Evolutionary conservation across 2,888 invertebrate species (phyloP).

Genomic region (Polydrusus pterygomalis): DNA sequence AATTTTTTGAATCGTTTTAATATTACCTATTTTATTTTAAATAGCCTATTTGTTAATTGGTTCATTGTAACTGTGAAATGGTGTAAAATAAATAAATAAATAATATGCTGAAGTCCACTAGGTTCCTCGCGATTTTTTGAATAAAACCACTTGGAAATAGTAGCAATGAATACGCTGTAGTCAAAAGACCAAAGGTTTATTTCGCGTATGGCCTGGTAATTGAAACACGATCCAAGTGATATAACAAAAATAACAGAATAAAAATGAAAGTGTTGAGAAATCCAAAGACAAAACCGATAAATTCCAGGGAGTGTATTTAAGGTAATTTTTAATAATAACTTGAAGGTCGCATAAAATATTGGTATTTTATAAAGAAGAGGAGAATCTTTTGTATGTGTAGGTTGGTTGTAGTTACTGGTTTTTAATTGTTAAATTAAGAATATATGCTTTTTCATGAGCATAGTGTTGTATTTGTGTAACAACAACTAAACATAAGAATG

Average conservation of each 20-base stretch:
- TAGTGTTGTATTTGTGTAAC: neutral
- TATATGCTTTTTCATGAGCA: neutral
- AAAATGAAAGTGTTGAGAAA: slow-evolving; percentile 30
- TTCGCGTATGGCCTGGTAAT: neutral
- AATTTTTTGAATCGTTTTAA: too few relatives aligned
- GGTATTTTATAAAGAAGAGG: slow-evolving; percentile 13
- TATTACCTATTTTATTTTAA: too few relatives aligned
- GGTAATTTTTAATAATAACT: slow-evolving; percentile 39
- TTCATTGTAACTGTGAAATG: too few relatives aligned
- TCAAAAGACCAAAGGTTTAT: neutral
- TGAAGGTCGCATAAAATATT: slow-evolving; percentile 35
- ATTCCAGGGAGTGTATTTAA: slow-evolving; percentile 38
- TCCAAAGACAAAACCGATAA: slow-evolving; percentile 30
- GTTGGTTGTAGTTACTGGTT: neutral
- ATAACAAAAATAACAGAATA: slow-evolving; percentile 8
- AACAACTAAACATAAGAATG: too few relatives aligned
- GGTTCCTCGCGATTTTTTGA: too few relatives aligned
- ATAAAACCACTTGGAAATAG: too few relatives aligned
- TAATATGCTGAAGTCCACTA: too few relatives aligned
- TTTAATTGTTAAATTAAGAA: slow-evolving; percentile 6
- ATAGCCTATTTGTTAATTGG: too few relatives aligned
- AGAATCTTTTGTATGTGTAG: slow-evolving; percentile 18
- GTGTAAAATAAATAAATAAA: too few relatives aligned
- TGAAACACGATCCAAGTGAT: slow-evolving; percentile 6
- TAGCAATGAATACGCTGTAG: too few relatives aligned